Conservation (phyloP, 2,113 vertebrate species). For the Gracilinanus agilis region DNA sequence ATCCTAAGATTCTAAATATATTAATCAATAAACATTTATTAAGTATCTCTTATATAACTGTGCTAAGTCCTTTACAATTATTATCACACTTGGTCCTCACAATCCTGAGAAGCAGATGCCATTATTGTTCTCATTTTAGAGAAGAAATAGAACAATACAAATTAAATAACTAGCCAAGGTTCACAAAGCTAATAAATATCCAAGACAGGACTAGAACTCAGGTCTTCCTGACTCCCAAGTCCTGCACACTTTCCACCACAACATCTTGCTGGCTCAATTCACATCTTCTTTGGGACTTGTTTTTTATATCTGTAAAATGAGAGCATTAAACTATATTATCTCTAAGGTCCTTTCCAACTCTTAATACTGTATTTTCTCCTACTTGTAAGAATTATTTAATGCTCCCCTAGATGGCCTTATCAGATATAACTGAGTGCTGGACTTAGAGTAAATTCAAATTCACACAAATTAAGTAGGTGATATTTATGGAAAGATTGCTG, state of each 20-base stretch:
- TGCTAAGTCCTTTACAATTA: background rate
- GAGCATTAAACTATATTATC: background rate
- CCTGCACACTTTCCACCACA: background rate
- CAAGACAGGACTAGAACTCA: slow-evolving; percentile 12
- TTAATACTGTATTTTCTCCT: background rate
- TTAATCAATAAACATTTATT: background rate
- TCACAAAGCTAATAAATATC: background rate
- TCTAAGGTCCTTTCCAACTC: background rate
- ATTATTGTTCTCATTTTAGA: background rate
- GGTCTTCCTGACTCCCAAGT: background rate
- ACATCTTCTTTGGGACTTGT: background rate
- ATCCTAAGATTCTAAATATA: background rate
- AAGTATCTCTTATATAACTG: background rate
- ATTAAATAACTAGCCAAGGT: background rate
- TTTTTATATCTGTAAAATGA: background rate
- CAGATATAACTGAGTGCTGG: background rate
- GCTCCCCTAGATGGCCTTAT: background rate
- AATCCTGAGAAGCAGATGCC: no score
- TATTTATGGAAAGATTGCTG: background rate
- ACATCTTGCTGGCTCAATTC: background rate
- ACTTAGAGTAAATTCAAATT: background rate
- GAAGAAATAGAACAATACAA: background rate
- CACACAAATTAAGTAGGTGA: background rate
- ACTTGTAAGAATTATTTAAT: background rate
- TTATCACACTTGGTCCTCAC: no score